phyloP scores from a whole-genome alignment of 2,797 vertebrate genomes.

The Spheniscus humboldti region DNA sequence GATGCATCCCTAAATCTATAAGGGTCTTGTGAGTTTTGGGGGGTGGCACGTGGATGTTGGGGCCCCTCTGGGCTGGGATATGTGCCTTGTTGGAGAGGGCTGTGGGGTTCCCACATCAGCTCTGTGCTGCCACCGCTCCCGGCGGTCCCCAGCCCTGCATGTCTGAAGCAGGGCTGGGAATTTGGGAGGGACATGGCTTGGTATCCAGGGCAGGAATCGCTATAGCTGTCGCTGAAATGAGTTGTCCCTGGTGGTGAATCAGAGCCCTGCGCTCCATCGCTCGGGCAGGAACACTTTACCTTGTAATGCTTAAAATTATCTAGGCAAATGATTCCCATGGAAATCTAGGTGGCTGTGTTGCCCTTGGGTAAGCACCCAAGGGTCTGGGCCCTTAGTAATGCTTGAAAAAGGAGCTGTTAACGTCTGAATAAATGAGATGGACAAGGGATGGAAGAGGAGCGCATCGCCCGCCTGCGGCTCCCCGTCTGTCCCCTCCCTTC shows the following conservation, averaged over 20 bases:
- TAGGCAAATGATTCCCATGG: not conserved
- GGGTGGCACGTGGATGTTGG: not conserved
- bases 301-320: not conserved
- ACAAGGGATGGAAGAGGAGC: not conserved
- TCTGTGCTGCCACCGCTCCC: not conserved
- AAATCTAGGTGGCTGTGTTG: not conserved
- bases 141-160: not conserved
- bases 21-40: not conserved
- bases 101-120: not conserved
- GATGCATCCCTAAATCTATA: not conserved
- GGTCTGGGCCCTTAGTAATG: not conserved
- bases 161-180: not conserved
- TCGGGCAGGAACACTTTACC: not conserved
- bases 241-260: not conserved
- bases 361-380: not conserved
- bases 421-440: not conserved
- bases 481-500: rapidly evolving
- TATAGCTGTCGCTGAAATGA: not conserved
- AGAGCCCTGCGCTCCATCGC: not conserved
- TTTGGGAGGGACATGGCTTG: not conserved
- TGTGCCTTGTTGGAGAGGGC: rapidly evolving
- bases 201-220: not conserved
- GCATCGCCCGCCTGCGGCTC: rapidly evolving
- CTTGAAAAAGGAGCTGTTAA: not conserved
- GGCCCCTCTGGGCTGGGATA: not conserved